These are phyloP conservation scores for Lutjanus erythropterus DNA, from an alignment of 2,113 vertebrate genomes.

Conservation along the genomic window DNA sequence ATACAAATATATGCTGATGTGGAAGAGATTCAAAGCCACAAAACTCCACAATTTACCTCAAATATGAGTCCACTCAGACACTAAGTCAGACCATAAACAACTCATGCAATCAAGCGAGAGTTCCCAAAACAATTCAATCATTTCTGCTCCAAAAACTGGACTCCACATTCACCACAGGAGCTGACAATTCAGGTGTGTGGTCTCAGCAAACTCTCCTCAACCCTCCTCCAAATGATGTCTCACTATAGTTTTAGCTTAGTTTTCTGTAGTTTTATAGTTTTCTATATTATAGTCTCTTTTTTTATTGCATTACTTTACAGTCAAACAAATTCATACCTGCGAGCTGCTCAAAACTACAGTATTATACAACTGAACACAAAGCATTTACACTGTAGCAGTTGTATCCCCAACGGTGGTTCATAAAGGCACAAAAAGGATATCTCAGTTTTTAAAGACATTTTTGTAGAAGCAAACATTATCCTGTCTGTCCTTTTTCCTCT, in stretches of 20 bases:
- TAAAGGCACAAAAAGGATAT: background rate
- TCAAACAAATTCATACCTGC: background rate
- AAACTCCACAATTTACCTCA: background rate
- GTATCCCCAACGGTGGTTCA: background rate
- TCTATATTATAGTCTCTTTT: no score
- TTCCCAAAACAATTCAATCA: slow-evolving; percentile 5
- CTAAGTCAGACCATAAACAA: slow-evolving; percentile 11
- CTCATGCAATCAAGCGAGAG: background rate
- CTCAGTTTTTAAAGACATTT: slow-evolving; percentile 7
- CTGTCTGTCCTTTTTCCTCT: slow-evolving; percentile 1
- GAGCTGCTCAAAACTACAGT: background rate
- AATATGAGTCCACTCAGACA: background rate
- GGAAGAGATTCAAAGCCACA: background rate
- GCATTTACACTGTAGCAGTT: background rate
- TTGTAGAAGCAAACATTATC: slow-evolving; percentile 4
- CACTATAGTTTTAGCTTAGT: background rate
- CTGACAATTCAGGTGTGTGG: background rate
- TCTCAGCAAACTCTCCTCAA: background rate
- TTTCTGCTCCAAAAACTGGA: slow-evolving; percentile 25
- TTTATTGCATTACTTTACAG: slow-evolving; percentile 1
- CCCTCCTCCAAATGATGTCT: background rate
- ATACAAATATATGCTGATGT: background rate
- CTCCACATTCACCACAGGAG: background rate
- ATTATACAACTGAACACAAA: background rate
- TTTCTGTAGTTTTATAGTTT: background rate